These are phyloP conservation scores for Syngnathus typhle DNA, from an alignment of 2,113 vertebrate species.

Conservation along the genomic window DNA sequence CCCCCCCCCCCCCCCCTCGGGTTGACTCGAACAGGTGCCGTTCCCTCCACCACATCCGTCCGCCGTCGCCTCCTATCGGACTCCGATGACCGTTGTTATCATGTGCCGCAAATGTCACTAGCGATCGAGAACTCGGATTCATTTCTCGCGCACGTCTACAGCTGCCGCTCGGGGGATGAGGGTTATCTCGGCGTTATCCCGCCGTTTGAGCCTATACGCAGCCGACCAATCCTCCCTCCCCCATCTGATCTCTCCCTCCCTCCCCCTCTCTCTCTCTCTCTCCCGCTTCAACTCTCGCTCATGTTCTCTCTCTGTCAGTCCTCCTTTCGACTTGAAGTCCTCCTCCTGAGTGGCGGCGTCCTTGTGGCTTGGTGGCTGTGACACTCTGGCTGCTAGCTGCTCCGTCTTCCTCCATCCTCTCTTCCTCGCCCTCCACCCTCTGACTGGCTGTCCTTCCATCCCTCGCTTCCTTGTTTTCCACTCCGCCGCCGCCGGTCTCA, in stretches of 20 bases:
- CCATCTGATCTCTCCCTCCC: conserved; percentile 48
- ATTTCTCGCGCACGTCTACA: conserved; percentile 68
- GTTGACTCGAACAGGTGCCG: conserved; percentile 78
- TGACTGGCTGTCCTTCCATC: conserved; percentile 56
- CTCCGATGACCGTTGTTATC: conserved; percentile 85
- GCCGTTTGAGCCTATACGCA: conserved; percentile 39
- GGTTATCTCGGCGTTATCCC: conserved; percentile 59
- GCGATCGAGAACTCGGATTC: conserved; percentile 83
- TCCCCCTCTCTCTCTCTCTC: not conserved
- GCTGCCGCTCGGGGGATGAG: conserved; percentile 69
- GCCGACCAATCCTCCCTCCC: conserved; percentile 46
- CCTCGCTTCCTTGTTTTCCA: conserved; percentile 62
- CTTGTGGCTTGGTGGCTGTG: conserved; percentile 57
- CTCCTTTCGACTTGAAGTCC: conserved; percentile 56
- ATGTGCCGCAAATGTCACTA: conserved; percentile 89
- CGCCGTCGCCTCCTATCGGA: conserved; percentile 70
- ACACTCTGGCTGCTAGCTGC: conserved; percentile 57
- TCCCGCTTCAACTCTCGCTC: conserved; percentile 7
- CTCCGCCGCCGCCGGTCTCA: conserved; percentile 53
- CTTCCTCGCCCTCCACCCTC: conserved; percentile 38
- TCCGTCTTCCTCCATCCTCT: conserved; percentile 48
- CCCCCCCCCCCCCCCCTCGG: conserved; percentile 12
- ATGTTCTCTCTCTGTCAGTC: conserved; percentile 8
- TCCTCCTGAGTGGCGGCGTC: conserved; percentile 61
- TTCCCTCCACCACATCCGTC: conserved; percentile 49